Base-by-base conservation (phyloP, 2,797 vertebrate species). In the Rhincodon typus region DNA sequence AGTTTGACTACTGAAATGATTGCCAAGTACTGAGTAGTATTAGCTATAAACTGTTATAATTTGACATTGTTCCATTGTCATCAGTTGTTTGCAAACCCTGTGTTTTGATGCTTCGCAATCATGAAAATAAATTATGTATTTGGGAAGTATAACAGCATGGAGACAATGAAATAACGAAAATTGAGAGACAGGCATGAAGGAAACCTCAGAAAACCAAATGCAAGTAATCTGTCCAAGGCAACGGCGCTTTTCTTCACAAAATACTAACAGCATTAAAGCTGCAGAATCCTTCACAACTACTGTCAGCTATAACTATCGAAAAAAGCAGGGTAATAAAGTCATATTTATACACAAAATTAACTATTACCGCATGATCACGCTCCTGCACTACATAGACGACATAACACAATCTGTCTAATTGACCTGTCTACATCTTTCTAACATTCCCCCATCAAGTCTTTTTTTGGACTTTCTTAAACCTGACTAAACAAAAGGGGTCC, bases 231-330 rank as follows among this genome's bases (percentile, higher is more conserved):
- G 88, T n/a, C 53, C 88, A 94, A 69, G 34, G 15, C 90, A 23
- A 94, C 93, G n/a, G 53, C 12, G 30, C 19, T 90, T 57, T 62
- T 50, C 17, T 90, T 90, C 53, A 62, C 53, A 94, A 30, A 70
- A 94, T 94, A 42, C 70, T 30, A 30, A 94, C 67, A 94, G 21
- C 67, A 94, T 15, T 70, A 94, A 94, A 94, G 67, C 38, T 94
- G 38, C 67, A 70, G 67, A 38, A 27, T 70, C 66, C 93, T 94
- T 94, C 69, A 94, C 38, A 72, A 94, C 23, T 46, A 70, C 67
- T 94, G 38, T 67, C 67, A 94, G 38, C 23, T n/a, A 70, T 38
- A 57, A 25, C 30, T 69, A 70, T 70, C 91, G 66, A 70, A 42
- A 57, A 69, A 70, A 27, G 50, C 46, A 62, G n/a, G n/a, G n/a